phyloP scores from a whole-genome alignment of 2,888 invertebrate species.

The Tortricodes alternella region DNA sequence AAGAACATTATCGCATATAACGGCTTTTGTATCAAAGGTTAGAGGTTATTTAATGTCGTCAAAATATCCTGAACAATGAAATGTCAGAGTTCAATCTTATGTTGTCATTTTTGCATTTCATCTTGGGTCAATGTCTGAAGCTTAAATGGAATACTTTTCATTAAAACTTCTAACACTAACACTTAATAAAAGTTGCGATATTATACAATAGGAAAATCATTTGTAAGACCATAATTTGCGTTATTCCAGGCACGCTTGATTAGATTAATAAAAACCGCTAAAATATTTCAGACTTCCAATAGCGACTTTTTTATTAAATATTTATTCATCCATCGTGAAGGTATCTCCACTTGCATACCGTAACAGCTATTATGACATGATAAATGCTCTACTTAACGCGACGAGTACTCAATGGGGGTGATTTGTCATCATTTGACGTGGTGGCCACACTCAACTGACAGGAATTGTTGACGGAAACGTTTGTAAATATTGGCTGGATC shows the following conservation, averaged over 20 bases:
- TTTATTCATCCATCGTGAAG: neutral
- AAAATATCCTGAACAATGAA: neutral
- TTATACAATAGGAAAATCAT: no score
- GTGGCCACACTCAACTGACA: neutral
- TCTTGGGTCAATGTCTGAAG: neutral
- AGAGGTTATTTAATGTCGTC: conserved; percentile 11
- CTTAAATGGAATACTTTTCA: neutral
- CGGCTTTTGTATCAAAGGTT: conserved; percentile 17
- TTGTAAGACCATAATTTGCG: no score
- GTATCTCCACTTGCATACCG: neutral
- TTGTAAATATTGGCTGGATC: no score
- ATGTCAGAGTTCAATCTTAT: conserved; percentile 12
- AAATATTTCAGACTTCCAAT: neutral
- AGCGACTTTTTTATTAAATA: neutral
- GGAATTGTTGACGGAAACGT: conserved; percentile 12
- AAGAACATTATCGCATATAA: conserved; percentile 21
- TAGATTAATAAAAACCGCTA: neutral
- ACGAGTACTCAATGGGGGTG: conserved; percentile 7
- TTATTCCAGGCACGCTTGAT: no score
- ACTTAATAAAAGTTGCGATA: no score
- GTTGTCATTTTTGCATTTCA: neutral
- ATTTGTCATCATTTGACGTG: conserved; percentile 30
- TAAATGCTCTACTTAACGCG: conserved; percentile 16
- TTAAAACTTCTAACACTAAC: neutral
- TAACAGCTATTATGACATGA: conserved; percentile 13